A percentile compares a stretch with the other conserved stretches of the same genome.
These are phyloP conservation scores for Lasioglossum morio DNA, from an alignment of 2,888 invertebrate genomes.

Conservation along the genomic window DNA sequence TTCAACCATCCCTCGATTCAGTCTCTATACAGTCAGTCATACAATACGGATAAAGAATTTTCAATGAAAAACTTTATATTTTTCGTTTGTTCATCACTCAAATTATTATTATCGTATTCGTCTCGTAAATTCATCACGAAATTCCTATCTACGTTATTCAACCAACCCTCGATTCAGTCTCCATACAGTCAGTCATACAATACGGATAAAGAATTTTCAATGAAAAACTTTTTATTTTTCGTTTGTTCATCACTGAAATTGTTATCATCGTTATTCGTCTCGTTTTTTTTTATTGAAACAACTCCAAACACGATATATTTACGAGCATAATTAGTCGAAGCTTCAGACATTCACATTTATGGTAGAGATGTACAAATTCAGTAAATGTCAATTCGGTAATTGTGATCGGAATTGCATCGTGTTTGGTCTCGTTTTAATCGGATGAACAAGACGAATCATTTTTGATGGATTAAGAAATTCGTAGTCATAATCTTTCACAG, in stretches of 20 bases:
- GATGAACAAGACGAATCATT: neutral
- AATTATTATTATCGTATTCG: no score
- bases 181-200: neutral
- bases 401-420: neutral
- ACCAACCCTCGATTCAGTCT: neutral
- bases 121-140: neutral
- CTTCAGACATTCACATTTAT: neutral
- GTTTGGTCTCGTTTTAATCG: neutral
- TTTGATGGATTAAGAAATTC: no score
- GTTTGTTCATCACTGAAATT: no score
- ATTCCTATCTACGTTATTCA: conserved; percentile 18
- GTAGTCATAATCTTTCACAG: no score
- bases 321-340: neutral
- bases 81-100: no score
- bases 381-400: neutral
- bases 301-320: neutral
- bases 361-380: neutral
- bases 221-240: no score
- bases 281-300: neutral
- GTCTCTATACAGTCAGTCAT: neutral
- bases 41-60: neutral
- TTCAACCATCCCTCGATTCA: neutral
- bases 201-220: neutral
- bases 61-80: no score
- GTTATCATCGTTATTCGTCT: neutral